Conservation (phyloP, 2,797 vertebrate genomes). For the Prunella strophiata region DNA sequence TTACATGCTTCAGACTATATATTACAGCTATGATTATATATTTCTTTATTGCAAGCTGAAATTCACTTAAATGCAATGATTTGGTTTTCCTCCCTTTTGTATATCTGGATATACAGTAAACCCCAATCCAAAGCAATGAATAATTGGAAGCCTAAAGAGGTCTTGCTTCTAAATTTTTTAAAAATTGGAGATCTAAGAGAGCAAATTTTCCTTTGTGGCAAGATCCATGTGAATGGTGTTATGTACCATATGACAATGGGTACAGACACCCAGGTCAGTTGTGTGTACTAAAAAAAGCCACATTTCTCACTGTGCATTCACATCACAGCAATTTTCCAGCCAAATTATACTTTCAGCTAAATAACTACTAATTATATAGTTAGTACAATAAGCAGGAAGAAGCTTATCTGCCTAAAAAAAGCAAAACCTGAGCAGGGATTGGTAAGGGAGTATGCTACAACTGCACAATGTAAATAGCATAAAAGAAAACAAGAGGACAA, state of each 20-base stretch:
- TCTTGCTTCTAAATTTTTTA: neutral
- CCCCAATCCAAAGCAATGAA: neutral
- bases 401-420: neutral
- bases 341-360: neutral
- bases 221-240: neutral
- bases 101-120: neutral
- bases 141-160: neutral
- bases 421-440: neutral
- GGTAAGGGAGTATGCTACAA: neutral
- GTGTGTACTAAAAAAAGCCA: neutral
- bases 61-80: neutral
- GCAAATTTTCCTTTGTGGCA: neutral
- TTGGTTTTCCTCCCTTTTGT: neutral
- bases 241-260: fast-evolving
- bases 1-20: neutral
- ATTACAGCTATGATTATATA: neutral
- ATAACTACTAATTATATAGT: neutral
- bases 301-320: neutral
- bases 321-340: neutral
- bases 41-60: neutral
- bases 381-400: neutral
- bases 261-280: neutral
- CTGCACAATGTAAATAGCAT: neutral
- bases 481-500: neutral
- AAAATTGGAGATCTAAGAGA: neutral